Evolutionary conservation across 2,797 vertebrate genomes (phyloP), one percentile per base, ranked within the genome.

Genomic region (Peromyscus attwateri): DNA sequence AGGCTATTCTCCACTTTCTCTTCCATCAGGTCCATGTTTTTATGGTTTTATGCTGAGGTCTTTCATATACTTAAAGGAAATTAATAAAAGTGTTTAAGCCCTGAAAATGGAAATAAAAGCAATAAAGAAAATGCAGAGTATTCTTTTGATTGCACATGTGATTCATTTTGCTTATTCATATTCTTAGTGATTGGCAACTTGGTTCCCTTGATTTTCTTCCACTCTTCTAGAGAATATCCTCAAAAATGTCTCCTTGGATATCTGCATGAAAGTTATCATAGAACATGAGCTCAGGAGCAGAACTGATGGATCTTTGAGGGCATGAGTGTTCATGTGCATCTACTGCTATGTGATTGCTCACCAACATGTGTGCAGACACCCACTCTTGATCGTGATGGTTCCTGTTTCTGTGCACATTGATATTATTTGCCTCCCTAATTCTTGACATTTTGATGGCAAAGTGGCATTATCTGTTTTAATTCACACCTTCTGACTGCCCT

Each of bases 151-250:
- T 94, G 8, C 16, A 92, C 25, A 37, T 19, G n/a, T n/a, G 11
- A n/a, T 82, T 46, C 25, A 92, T 49, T 93, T 95, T 91, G 76
- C 77, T 87, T 83, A 49, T 57, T 95, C 4, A 79, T 87, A 89
- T 79, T 4, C 29, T 87, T 85, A 75, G 13, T 89, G 40, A 64
- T 43, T 37, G n/a, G 84, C 17, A 16, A 34, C 43, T 46, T 52
- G 27, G 25, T 60, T 84, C 31, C 37, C 43, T 79, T 91, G 71
- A 73, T 89, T 96, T 75, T 96, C 71, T 83, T 40, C 31, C 23
- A 52, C 37, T 93, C 46, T 10, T 49, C 60, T 90, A 64, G 77
- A 73, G 23, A 80, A 76, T 12, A 92, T 66, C 73, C 43, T 89
- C 77, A 70, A 31, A 82, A 12, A 62, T 21, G 5, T 91, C 21